Evolutionary conservation across 1,140 invertebrate genomes (phyloP).

Genomic region (Fopius arisanus): DNA sequence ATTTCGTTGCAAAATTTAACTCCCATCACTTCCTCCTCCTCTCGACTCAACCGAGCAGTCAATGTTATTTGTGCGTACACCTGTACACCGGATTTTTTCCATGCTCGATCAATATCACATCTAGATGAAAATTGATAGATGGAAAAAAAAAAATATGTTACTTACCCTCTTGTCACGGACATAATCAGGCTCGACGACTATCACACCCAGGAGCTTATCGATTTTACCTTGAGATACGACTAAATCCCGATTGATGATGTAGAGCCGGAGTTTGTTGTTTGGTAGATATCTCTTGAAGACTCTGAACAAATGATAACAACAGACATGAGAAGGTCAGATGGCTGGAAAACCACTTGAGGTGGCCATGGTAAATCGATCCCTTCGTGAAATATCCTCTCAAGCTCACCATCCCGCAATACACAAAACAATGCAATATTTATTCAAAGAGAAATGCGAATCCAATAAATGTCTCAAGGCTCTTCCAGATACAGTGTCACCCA

Average conservation of each 20-base stretch:
- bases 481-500: not conserved
- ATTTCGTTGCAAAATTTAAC: slow-evolving; percentile 92
- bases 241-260: slow-evolving; percentile 80
- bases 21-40: slow-evolving; percentile 93
- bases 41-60: slow-evolving; percentile 88
- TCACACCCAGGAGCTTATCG: slow-evolving; percentile 80
- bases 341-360: not conserved
- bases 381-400: not conserved
- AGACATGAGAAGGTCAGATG: not conserved
- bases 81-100: slow-evolving; percentile 42
- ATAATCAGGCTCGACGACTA: slow-evolving; percentile 80
- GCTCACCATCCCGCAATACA: not conserved
- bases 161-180: slow-evolving; percentile 75
- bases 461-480: slow-evolving; percentile 1
- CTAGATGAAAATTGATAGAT: not conserved
- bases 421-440: not conserved
- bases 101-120: not conserved
- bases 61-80: slow-evolving; percentile 85
- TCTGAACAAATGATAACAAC: slow-evolving; percentile 39
- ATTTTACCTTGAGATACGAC: slow-evolving; percentile 76
- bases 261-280: slow-evolving; percentile 83
- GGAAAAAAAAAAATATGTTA: slow-evolving; percentile 8
- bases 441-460: not conserved
- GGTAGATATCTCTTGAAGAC: slow-evolving; percentile 78
- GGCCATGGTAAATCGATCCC: not conserved